Evolutionary conservation across 2,888 invertebrate species (phyloP).

Genomic region (Agrenia bidenticulata): DNA sequence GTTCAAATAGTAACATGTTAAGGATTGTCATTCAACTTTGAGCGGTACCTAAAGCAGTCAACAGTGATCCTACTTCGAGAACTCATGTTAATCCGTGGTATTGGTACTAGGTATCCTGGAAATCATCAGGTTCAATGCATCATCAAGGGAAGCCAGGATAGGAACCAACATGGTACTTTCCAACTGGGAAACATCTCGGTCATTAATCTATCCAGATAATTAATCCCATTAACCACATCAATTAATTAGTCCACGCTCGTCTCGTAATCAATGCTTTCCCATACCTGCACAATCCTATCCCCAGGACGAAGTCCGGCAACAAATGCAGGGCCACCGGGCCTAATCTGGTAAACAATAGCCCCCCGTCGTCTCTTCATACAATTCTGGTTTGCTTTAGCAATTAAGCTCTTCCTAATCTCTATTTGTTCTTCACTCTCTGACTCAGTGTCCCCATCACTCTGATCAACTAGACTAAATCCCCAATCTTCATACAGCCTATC

Average conservation of each 20-base stretch:
- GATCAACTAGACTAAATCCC: conserved; percentile 51
- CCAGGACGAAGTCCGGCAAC: conserved; percentile 45
- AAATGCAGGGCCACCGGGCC: conserved; percentile 51
- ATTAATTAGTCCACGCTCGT: no score
- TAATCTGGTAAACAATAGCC: conserved; percentile 45
- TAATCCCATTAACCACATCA: background rate
- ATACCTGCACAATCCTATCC: conserved; percentile 49
- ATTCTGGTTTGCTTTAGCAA: conserved; percentile 7
- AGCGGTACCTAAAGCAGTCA: no score
- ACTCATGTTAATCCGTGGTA: no score
- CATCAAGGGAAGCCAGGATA: conserved; percentile 49
- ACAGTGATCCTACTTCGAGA: no score
- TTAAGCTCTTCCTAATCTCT: background rate
- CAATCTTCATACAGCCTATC: conserved; percentile 52
- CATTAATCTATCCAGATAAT: conserved; percentile 42
- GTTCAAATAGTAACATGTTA: no score
- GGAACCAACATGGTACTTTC: conserved; percentile 52
- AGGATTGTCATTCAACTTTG: no score
- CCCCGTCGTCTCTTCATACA: conserved; percentile 6
- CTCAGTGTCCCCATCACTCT: conserved; percentile 27
- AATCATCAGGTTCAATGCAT: conserved; percentile 44
- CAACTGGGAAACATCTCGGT: conserved; percentile 44
- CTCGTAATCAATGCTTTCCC: no score
- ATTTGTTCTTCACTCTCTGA: conserved; percentile 21
- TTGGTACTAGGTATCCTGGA: background rate